These are phyloP conservation scores for Lingula anatina DNA, from an alignment of 2,888 invertebrate species.

Conservation along the genomic window DNA sequence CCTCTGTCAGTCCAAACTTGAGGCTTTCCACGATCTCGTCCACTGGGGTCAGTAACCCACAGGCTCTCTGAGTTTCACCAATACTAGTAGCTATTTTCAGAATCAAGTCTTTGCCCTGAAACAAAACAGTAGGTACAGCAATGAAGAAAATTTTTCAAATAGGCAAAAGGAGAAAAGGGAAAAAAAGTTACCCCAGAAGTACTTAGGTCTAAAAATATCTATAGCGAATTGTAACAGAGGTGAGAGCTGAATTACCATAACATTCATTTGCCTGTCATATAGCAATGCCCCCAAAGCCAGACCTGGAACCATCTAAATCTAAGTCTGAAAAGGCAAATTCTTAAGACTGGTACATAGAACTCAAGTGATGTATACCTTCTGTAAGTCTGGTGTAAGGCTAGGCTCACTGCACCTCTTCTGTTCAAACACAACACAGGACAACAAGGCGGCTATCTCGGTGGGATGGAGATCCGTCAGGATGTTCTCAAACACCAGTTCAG, in stretches of 20 bases:
- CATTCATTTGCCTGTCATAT: too few relatives aligned
- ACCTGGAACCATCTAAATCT: too few relatives aligned
- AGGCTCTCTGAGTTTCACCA: conserved; percentile 62
- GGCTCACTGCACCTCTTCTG: conserved; percentile 62
- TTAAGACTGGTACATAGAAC: too few relatives aligned
- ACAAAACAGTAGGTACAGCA: too few relatives aligned
- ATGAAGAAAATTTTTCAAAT: too few relatives aligned
- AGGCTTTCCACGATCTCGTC: conserved; percentile 62
- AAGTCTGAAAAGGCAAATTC: too few relatives aligned
- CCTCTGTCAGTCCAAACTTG: conserved; percentile 87
- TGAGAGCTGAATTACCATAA: too few relatives aligned
- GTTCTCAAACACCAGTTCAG: conserved; percentile 88
- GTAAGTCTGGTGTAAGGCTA: conserved; percentile 60
- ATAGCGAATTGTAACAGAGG: too few relatives aligned
- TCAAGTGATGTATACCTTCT: conserved; percentile 56
- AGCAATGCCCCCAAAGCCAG: too few relatives aligned
- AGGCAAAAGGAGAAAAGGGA: too few relatives aligned
- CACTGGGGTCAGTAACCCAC: conserved; percentile 57
- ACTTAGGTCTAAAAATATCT: too few relatives aligned
- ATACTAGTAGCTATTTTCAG: conserved; percentile 67
- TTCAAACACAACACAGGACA: conserved; percentile 91
- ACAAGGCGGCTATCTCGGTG: conserved; percentile 86
- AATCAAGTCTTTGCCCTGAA: conserved; percentile 68
- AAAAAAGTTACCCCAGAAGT: too few relatives aligned
- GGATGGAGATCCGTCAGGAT: conserved; percentile 79